Conservation (phyloP, 64 coral and sea anemone genomes). For the Actinia equina region DNA sequence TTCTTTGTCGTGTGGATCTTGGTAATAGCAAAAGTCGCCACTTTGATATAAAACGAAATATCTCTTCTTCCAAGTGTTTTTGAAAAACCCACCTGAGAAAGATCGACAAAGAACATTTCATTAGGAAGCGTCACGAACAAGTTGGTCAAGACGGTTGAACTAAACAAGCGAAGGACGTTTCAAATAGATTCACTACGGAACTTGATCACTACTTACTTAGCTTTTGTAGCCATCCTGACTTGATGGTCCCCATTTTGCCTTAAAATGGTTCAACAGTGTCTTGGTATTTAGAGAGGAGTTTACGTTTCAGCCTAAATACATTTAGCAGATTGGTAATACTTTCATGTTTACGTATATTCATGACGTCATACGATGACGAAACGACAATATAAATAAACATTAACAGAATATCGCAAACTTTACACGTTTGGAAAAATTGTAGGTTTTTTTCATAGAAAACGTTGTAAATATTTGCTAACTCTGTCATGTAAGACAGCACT, state of each 20-base stretch:
- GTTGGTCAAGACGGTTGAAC: background rate
- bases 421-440: background rate
- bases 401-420: background rate
- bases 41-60: slow-evolving; percentile 87
- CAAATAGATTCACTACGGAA: background rate
- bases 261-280: background rate
- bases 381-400: background rate
- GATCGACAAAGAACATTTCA: background rate
- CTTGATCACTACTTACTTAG: slow-evolving; percentile 46
- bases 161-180: background rate
- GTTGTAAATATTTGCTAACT: no score
- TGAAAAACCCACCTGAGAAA: slow-evolving; percentile 80
- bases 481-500: no score
- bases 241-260: slow-evolving; percentile 68
- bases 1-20: slow-evolving; percentile 81
- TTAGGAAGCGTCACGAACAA: background rate
- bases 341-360: background rate
- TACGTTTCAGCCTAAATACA: background rate
- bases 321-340: background rate
- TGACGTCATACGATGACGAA: background rate
- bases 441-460: no score
- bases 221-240: slow-evolving; percentile 87
- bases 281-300: background rate
- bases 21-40: slow-evolving; percentile 91
- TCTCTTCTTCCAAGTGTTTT: slow-evolving; percentile 89